Base-by-base conservation (phyloP, 1,140 invertebrate genomes). In the Sminthurides bifidus region DNA sequence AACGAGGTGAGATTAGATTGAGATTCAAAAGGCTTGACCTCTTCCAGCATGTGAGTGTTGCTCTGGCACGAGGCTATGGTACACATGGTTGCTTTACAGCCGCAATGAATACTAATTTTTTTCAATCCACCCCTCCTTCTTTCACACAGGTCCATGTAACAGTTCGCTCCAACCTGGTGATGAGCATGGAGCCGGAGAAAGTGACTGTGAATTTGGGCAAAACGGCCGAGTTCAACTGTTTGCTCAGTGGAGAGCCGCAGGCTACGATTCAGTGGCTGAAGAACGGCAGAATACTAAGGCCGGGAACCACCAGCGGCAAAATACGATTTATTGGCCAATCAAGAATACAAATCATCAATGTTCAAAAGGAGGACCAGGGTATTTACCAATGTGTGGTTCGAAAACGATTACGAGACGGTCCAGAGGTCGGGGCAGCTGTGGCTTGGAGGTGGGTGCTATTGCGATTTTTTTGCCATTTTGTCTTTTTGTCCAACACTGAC, bases 301-400 rank as follows among this genome's bases (percentile, higher is more conserved):
- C 24, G 31, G 75, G 2, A 45, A 61, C 53, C 17, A 59, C 53
- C 1, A 58, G 38, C 2, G 64, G 27, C 54, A 68, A 49, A 66
- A 66, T 60, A 30, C 41, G 53, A 29, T 57, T 66, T 40, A 54
- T 62, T 35, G 37, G 54, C 37, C 76, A 75, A 27, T 81, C 84
- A 64, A 75, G 78, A 33, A 66, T 87, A 24, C 73, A 51, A 50
- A 40, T 56, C 10, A 33, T 56, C 2, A 49, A 38, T 10, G 54
- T 73, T 59, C 58, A 72, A 68, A 56, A 68, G 68, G 66, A 69
- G 49, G 67, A 69, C 52, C 61, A 73, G 66, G 76, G 75, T 8
- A 76, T 77, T 71, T 77, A 76, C 61, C 76, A 77, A 59, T 77
- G 76, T 62, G 64, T 77, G 24, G 72, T 31, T 69, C 65, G 49